Conservation (phyloP, 2,113 vertebrate genomes). For the Meleagris gallopavo region DNA sequence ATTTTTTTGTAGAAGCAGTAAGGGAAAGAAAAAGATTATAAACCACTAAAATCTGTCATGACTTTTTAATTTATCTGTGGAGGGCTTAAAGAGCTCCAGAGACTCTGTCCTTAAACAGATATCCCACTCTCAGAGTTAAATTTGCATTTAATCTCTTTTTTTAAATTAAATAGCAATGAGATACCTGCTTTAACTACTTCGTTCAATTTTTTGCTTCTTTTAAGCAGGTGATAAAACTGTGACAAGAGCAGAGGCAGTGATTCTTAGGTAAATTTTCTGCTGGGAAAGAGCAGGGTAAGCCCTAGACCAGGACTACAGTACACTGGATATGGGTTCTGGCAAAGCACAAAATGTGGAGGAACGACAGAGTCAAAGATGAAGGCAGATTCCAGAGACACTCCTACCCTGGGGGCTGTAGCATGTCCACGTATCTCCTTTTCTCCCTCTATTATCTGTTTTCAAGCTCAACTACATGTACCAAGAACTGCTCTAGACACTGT, state of each 20-base stretch:
- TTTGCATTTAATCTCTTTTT: constrained; percentile 2
- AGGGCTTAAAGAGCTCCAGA: not conserved
- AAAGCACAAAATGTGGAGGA: not conserved
- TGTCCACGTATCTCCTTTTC: not conserved
- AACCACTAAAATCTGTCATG: not conserved
- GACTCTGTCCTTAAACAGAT: not conserved
- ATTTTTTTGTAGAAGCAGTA: constrained; percentile 2
- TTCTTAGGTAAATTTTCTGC: not conserved
- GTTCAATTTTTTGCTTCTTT: not conserved
- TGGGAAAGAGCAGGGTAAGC: not conserved
- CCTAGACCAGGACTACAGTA: not conserved
- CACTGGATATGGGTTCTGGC: not conserved
- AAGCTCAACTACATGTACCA: not conserved
- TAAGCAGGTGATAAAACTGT: not conserved
- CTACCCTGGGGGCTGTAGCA: not conserved
- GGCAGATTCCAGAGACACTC: not conserved
- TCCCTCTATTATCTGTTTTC: not conserved
- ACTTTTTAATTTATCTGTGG: not conserved
- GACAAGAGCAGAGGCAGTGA: not conserved
- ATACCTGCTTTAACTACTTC: not conserved
- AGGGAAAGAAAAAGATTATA: not conserved
- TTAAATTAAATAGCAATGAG: not conserved
- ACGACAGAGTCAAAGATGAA: not conserved
- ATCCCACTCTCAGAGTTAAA: not conserved
- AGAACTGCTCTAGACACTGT: not conserved